Base-by-base conservation (phyloP, 2,797 vertebrate genomes). In the Danio jaintianensis region DNA sequence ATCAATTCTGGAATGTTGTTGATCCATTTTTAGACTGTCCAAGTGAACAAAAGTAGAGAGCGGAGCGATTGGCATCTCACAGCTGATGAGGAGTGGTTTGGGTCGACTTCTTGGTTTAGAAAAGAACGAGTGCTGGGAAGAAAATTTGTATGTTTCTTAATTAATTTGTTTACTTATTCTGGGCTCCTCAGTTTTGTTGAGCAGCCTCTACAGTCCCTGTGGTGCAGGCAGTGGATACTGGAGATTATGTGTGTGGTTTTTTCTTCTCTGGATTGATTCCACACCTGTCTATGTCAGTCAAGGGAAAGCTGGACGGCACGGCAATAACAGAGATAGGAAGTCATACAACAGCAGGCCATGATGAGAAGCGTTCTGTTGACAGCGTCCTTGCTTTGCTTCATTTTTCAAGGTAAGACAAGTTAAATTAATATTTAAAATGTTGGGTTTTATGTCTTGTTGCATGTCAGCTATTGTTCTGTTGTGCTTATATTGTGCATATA, bases 281-380 rank as follows among this genome's bases (percentile, higher is more conserved):
- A 83, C 93, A 94, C 91, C 93, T 94, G 94, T 86, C 38, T 55
- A 85, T 69, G 50, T 92, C 91, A 55, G 48, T 87, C 85, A 10
- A 66, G 36, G 40, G 8, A 47, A 36, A 62, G 47, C 29, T n/a
- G 29, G 81, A 72, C 71, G 29, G 53, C 48, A 77, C 63, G 53
- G 70, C 62, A 80, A 29, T n/a, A 78, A 50, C 36, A 68, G 59
- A 56, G 47, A 16, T n/a, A 43, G 43, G 88, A 78, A 83, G 48
- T 22, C 68, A 61, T 15, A 55, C 63, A 75, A 74, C 22, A 6
- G 43, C 18, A 63, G 22, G 53, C 80, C 78, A 76, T 78, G 71
- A 80, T 69, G 79, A 78, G 38, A 43, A 52, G 48, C 42, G 38
- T 62, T 38, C 55, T 82, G 38, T 62, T 75, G 16, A 52, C 55